Evolutionary conservation across 2,888 invertebrate species (phyloP).

Genomic region (Drosophila incognita): DNA sequence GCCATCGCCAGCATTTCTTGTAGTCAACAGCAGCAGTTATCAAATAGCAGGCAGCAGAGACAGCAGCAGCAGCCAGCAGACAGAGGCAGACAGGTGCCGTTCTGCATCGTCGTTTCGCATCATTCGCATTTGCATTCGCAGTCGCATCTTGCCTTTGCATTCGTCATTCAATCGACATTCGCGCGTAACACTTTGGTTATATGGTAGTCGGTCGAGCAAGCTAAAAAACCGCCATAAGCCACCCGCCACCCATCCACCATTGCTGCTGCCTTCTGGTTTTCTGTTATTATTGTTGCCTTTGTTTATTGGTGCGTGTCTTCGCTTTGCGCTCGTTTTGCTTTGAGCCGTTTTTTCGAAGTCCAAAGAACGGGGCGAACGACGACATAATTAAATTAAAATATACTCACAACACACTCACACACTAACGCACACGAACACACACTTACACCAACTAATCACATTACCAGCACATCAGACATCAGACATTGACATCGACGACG

Average conservation of each 20-base stretch:
- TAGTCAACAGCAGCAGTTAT: conserved; percentile 5
- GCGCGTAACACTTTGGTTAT: conserved; percentile 20
- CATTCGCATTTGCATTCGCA: conserved; percentile 39
- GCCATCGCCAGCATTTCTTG: conserved; percentile 38
- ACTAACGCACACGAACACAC: conserved; percentile 15
- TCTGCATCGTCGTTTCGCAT: conserved; percentile 32
- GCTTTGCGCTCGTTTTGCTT: conserved; percentile 58
- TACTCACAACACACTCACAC: conserved; percentile 54
- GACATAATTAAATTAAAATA: conserved; percentile 78
- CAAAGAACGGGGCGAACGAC: conserved; percentile 37
- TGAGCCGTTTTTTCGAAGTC: conserved; percentile 67
- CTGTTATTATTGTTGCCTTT: conserved; percentile 69
- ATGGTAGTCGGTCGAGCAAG: conserved; percentile 26
- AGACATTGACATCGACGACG: conserved; percentile 53
- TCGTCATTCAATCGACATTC: conserved; percentile 47
- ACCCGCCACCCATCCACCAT: not conserved
- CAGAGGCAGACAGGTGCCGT: conserved; percentile 22
- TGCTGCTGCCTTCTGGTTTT: conserved; percentile 32
- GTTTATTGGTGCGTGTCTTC: conserved; percentile 76
- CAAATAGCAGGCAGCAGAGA: conserved; percentile 12
- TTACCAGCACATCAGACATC: conserved; percentile 72
- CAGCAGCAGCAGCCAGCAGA: conserved; percentile 2
- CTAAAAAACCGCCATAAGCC: not conserved
- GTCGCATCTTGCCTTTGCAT: conserved; percentile 36
- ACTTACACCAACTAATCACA: conserved; percentile 66